Evolutionary conservation across 2,888 invertebrate species (phyloP).

Genomic region (Archaeoteleia sp.): DNA sequence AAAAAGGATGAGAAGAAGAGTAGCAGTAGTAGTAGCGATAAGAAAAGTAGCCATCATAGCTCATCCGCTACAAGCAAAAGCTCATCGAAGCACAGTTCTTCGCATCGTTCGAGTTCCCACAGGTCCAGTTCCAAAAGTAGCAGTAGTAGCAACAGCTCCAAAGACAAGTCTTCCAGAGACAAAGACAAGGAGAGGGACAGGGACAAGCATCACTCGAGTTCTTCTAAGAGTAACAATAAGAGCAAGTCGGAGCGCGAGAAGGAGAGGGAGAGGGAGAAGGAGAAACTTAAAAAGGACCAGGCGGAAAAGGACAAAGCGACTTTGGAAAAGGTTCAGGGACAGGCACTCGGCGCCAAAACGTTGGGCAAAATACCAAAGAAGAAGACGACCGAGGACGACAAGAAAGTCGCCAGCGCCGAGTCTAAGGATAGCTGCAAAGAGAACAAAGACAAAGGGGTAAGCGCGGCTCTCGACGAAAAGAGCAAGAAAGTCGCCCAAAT

Average conservation of each 20-base stretch:
- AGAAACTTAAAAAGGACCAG: constrained; percentile 75
- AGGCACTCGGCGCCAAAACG: constrained; percentile 80
- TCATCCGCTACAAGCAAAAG: constrained; percentile 69
- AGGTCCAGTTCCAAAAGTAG: constrained; percentile 64
- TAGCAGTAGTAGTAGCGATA: constrained; percentile 68
- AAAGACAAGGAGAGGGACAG: constrained; percentile 66
- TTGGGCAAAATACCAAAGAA: constrained; percentile 88
- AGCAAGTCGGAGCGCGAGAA: constrained; percentile 63
- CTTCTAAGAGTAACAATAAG: constrained; percentile 56
- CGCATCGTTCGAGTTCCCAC: constrained; percentile 65
- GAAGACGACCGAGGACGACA: constrained; percentile 74
- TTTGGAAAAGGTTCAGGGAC: constrained; percentile 81
- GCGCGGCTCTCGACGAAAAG: constrained; percentile 50
- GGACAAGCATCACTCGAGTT: constrained; percentile 63
- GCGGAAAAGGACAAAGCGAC: constrained; percentile 83
- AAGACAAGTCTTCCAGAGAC: constrained; percentile 68
- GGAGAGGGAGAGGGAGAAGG: constrained; percentile 75
- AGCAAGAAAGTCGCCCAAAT: constrained; percentile 67
- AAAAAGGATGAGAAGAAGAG: constrained; percentile 75
- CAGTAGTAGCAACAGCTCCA: constrained; percentile 60
- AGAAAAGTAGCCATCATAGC: constrained; percentile 74
- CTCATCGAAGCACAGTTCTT: constrained; percentile 67
- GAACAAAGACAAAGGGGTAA: constrained; percentile 71
- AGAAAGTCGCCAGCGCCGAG: constrained; percentile 66
- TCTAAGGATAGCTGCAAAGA: constrained; percentile 70